Conservation (phyloP, 2,113 vertebrate genomes). For the Sula dactylatra region DNA sequence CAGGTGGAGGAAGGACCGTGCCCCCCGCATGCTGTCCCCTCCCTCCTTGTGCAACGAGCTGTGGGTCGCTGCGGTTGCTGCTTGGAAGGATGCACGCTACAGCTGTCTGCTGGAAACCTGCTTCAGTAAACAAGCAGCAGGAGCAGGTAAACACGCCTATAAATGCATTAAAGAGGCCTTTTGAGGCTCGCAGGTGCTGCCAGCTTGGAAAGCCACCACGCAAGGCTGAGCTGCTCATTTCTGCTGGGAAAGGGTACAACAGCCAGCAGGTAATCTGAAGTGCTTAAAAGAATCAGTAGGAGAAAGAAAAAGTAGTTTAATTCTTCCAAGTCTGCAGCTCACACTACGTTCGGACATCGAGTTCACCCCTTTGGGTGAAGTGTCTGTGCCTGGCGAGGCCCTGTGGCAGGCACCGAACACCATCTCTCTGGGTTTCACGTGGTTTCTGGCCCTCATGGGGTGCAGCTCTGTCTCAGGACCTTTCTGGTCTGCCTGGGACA, state of each 20-base stretch:
- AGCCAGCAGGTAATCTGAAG: not conserved
- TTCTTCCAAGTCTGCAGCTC: not conserved
- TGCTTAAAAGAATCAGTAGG: not conserved
- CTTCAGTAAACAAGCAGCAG: not conserved
- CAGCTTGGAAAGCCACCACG: not conserved
- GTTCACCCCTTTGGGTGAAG: not conserved
- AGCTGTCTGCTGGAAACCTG: not conserved
- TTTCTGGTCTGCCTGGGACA: not conserved
- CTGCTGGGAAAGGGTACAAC: not conserved
- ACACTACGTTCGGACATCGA: accelerated
- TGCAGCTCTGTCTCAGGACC: not conserved
- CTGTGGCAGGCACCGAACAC: not conserved
- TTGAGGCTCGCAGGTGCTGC: not conserved
- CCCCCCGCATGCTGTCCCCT: accelerated
- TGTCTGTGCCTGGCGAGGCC: accelerated
- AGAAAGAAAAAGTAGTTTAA: not conserved
- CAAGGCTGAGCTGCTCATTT: not conserved
- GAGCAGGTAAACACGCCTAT: not conserved
- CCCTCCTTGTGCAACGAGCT: accelerated
- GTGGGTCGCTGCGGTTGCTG: not conserved
- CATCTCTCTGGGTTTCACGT: not conserved
- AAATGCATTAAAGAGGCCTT: not conserved
- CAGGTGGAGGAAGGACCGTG: not conserved
- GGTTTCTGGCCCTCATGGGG: accelerated
- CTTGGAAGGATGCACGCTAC: not conserved